These are phyloP conservation scores for Dasyornis broadbenti DNA, from an alignment of 2,113 vertebrate genomes.

Conservation along the genomic window DNA sequence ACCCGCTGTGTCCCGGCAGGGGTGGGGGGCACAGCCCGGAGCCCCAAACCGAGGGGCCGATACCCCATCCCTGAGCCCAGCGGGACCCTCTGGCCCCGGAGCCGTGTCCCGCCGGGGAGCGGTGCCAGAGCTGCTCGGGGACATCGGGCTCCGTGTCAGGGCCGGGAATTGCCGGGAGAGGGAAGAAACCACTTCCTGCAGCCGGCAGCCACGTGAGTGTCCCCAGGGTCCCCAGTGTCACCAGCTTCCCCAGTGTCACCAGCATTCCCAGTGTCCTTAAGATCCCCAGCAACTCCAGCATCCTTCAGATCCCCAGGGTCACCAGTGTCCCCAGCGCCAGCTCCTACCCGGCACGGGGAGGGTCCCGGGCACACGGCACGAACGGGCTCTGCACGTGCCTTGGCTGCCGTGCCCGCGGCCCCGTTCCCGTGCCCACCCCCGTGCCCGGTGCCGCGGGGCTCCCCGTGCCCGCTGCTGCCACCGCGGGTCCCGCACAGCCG, in stretches of 20 bases:
- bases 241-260: fast-evolving
- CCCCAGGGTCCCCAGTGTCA: background rate
- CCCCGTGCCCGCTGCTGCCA: background rate
- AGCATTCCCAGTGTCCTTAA: fast-evolving
- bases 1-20: background rate
- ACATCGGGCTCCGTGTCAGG: fast-evolving
- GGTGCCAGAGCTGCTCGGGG: background rate
- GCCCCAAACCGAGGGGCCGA: background rate
- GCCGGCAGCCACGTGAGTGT: background rate
- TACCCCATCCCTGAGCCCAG: background rate
- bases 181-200: fast-evolving
- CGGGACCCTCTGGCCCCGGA: background rate
- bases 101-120: background rate
- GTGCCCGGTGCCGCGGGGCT: background rate
- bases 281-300: fast-evolving
- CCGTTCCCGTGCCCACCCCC: background rate
- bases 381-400: fast-evolving
- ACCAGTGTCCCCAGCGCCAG: background rate
- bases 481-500: background rate
- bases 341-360: background rate
- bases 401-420: background rate
- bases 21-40: background rate
- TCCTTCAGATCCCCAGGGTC: no score
- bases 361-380: background rate
- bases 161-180: background rate